Evolutionary conservation across 2,888 invertebrate species (phyloP).

Genomic region (Microctonus hyperodae): DNA sequence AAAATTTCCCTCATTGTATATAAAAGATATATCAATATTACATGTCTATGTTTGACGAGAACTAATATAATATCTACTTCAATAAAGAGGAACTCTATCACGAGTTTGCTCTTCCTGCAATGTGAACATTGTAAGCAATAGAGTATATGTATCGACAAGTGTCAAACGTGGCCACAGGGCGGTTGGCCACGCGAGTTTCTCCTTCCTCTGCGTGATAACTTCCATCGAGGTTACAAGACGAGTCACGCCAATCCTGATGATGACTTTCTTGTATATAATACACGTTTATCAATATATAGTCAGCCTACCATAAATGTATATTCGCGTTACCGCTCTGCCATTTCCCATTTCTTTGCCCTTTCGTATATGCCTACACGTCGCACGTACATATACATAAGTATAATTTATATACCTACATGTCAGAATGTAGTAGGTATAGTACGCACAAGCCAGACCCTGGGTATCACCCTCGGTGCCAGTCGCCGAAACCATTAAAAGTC

Average conservation of each 20-base stretch:
- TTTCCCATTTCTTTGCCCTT: not conserved
- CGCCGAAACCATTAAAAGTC: conserved; percentile 54
- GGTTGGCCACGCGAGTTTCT: conserved; percentile 60
- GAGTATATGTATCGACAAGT: conserved; percentile 49
- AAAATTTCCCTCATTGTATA: too few species aligned
- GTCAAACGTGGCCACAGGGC: conserved; percentile 58
- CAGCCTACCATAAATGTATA: too few species aligned
- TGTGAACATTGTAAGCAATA: not conserved
- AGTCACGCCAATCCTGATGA: conserved; percentile 45
- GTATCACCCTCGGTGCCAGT: conserved; percentile 61
- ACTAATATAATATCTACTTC: too few species aligned
- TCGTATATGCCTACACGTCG: not conserved
- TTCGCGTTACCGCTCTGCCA: not conserved
- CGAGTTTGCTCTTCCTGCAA: not conserved
- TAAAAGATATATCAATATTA: too few species aligned
- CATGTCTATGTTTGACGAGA: too few species aligned
- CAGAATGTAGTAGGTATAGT: conserved; percentile 11
- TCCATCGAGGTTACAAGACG: conserved; percentile 30
- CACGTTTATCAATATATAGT: not conserved
- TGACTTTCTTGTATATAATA: conserved; percentile 2
- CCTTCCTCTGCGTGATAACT: conserved; percentile 40
- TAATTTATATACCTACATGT: not conserved
- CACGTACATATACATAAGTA: not conserved
- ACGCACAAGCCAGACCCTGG: conserved; percentile 38
- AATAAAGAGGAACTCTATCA: not conserved